A percentile compares a stretch with the other conserved stretches of the same genome.
phyloP scores from a whole-genome alignment of 2,797 vertebrate genomes.

The Epinephelus coioides region DNA sequence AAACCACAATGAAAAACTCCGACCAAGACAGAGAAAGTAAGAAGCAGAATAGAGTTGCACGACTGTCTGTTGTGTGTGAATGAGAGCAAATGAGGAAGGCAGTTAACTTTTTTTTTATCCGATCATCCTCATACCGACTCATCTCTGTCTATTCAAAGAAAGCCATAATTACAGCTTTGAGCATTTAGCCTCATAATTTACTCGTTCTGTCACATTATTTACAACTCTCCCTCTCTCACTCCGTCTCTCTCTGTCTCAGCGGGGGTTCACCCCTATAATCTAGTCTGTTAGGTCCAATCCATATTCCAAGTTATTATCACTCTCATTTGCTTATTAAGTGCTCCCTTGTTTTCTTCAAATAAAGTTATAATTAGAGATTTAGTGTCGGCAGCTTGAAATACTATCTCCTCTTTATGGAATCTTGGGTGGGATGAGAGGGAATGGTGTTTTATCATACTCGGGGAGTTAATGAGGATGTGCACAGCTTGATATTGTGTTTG shows the following conservation, averaged over 20 bases:
- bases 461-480: conserved; percentile 85
- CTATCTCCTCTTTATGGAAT: conserved; percentile 82
- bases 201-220: conserved; percentile 83
- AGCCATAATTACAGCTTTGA: conserved; percentile 88
- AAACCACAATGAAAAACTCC: conserved; percentile 22
- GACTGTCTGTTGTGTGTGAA: conserved; percentile 40
- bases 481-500: conserved; percentile 82
- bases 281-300: conserved; percentile 84
- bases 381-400: conserved; percentile 83
- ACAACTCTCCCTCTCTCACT: conserved; percentile 59
- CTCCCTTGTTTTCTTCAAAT: conserved; percentile 89
- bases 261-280: conserved; percentile 83
- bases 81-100: conserved; percentile 49
- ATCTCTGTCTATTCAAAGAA: conserved; percentile 84
- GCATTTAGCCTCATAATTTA: conserved; percentile 84
- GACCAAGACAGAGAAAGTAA: conserved; percentile 2
- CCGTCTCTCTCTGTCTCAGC: conserved; percentile 68
- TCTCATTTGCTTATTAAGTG: conserved; percentile 88
- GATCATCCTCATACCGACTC: conserved; percentile 79
- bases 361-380: conserved; percentile 89
- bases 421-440: conserved; percentile 82
- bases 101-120: conserved; percentile 67
- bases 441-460: conserved; percentile 83
- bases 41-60: conserved; percentile 10
- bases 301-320: conserved; percentile 86